Conservation (phyloP, 2,888 invertebrate genomes). For the Xestia ashworthii region DNA sequence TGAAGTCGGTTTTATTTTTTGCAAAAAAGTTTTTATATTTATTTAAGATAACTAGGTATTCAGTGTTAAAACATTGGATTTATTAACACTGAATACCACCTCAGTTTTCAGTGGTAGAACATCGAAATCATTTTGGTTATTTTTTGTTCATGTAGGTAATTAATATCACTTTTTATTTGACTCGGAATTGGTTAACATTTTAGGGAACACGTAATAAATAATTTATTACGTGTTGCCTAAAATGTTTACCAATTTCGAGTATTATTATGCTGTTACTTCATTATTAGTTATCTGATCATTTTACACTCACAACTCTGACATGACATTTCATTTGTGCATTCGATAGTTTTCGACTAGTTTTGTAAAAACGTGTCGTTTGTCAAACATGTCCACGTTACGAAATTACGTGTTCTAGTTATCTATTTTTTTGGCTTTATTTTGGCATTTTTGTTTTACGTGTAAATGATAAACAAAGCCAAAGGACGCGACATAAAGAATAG, state of each 20-base stretch:
- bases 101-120: not conserved
- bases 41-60: too few species aligned
- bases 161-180: constrained; percentile 1
- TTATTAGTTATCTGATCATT: not conserved
- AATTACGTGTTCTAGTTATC: not conserved
- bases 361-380: not conserved
- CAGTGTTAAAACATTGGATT: too few species aligned
- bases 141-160: not conserved
- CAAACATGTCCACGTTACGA: not conserved
- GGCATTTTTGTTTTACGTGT: not conserved
- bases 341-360: not conserved
- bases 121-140: not conserved
- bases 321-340: too few species aligned
- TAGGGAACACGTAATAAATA: not conserved
- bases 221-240: not conserved
- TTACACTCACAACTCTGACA: too few species aligned
- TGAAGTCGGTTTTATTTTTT: too few species aligned
- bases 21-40: too few species aligned
- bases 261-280: not conserved
- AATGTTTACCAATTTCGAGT: not conserved
- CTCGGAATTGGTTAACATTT: not conserved
- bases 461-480: not conserved
- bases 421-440: too few species aligned
- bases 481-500: not conserved
- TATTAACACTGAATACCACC: not conserved